Conservation (phyloP, 2,797 vertebrate species). For the Oceanodroma leucorhoa region DNA sequence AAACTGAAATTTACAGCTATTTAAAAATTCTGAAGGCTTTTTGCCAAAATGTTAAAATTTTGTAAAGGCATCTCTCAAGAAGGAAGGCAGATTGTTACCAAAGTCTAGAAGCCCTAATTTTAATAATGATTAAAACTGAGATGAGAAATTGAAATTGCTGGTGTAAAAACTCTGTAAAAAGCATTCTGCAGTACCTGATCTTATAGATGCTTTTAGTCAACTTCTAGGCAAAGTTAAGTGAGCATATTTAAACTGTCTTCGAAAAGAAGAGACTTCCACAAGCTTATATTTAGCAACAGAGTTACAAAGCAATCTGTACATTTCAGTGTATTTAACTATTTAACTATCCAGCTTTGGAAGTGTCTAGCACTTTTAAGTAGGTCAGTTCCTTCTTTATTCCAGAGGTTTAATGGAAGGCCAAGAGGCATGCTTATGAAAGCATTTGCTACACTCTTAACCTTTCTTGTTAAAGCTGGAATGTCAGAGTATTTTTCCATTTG, state of each 20-base stretch:
- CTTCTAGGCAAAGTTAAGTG: neutral
- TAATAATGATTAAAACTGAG: neutral
- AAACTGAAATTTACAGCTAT: neutral
- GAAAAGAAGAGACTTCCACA: fast-evolving
- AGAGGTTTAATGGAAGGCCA: neutral
- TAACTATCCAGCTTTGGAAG: neutral
- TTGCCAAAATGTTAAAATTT: neutral
- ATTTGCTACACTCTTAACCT: neutral
- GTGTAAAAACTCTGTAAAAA: neutral
- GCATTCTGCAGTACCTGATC: neutral
- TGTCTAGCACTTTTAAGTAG: neutral
- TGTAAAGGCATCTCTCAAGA: neutral
- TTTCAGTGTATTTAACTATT: neutral
- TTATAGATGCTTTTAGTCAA: neutral
- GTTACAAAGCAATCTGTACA: neutral
- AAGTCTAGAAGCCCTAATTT: neutral
- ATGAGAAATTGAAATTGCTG: neutral
- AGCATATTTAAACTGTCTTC: neutral
- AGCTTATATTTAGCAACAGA: neutral
- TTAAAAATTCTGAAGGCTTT: neutral
- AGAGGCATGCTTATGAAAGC: neutral
- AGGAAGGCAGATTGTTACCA: neutral
- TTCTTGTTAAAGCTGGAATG: neutral
- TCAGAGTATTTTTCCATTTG: neutral
- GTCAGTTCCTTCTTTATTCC: neutral